Base-by-base conservation (phyloP, 2,113 vertebrate species). In the Phoxinus phoxinus region DNA sequence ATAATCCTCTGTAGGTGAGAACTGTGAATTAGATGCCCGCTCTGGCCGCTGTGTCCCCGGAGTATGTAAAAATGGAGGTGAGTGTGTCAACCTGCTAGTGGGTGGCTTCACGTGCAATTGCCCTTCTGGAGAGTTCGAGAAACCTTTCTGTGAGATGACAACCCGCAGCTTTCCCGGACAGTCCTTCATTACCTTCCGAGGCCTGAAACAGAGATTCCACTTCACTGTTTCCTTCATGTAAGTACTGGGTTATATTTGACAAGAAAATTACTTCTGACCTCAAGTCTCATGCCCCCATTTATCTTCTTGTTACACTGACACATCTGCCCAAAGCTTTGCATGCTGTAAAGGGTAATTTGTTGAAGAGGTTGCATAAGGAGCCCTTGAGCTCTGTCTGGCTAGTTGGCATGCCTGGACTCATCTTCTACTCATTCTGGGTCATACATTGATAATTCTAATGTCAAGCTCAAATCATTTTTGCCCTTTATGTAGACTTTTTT, bases 141-240 rank as follows among this genome's bases (percentile, higher is more conserved):
- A 96, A 37, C 98, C 98, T 4, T 98, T 95, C 93, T 99, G 98
- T 84, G 94, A 96, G 92, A 96, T 98, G 96, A 97, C 96, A 91
- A 97, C 97, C 0, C 96, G 98, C 86, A 97, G 96, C 92, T 99
- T 99, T 90, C 96, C 97, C 0, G 95, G 96, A 0, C 94, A 88
- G 77, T 99, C 98, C 90, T 99, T 99, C 90, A 75, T 99, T 93
- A 99, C 98, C 89, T 98, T 99, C 90, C 95, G 95, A 3, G 98
- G 98, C 46, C 95, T 98, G 71, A 93, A 96, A 51, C 98, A 99
- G 85, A 96, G 98, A 87, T 99, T 99, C 92, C 98, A 98, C 94
- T 98, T 99, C 93, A 97, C 97, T 30, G 89, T 98, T 11, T 93
- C 96, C 85, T 96, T 99, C 89, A 97, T 93, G 98, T 99, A 91